phyloP scores from a whole-genome alignment of 1,140 invertebrate species.

The Ceratitis capitata region DNA sequence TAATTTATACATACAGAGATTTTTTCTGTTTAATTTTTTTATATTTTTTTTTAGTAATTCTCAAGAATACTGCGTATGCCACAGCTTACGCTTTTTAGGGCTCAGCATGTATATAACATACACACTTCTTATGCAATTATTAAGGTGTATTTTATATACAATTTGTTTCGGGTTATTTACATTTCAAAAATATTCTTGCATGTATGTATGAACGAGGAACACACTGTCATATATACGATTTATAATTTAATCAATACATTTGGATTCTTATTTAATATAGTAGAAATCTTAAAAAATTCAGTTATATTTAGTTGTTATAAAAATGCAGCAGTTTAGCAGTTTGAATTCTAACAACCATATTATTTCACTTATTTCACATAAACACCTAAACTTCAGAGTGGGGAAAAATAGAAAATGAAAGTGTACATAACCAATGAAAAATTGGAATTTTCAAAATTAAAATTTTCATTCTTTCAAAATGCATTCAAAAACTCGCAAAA shows the following conservation, averaged over 20 bases:
- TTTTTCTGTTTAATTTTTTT: background rate
- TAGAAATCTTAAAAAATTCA: slow-evolving; percentile 9
- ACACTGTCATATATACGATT: background rate
- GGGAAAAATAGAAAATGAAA: background rate
- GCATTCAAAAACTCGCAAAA: background rate
- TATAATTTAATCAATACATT: background rate
- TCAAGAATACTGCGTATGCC: background rate
- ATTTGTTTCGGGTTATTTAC: background rate
- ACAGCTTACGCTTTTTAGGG: background rate
- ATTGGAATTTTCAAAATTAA: background rate
- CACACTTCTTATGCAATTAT: too few species aligned
- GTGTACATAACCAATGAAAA: background rate
- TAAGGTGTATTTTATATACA: background rate
- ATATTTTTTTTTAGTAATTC: background rate
- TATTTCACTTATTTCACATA: background rate
- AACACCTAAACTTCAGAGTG: background rate
- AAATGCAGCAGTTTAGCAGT: slow-evolving; percentile 33
- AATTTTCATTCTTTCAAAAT: background rate
- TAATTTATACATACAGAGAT: background rate
- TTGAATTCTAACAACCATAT: slow-evolving; percentile 34
- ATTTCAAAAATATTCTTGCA: background rate
- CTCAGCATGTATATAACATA: too few species aligned
- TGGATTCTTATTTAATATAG: background rate
- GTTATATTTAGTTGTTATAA: background rate
- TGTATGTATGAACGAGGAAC: background rate